A percentile compares a stretch with the other conserved stretches of the same genome.
phyloP scores from a whole-genome alignment of 2,113 vertebrate species.

The Phylloscopus trochilus region DNA sequence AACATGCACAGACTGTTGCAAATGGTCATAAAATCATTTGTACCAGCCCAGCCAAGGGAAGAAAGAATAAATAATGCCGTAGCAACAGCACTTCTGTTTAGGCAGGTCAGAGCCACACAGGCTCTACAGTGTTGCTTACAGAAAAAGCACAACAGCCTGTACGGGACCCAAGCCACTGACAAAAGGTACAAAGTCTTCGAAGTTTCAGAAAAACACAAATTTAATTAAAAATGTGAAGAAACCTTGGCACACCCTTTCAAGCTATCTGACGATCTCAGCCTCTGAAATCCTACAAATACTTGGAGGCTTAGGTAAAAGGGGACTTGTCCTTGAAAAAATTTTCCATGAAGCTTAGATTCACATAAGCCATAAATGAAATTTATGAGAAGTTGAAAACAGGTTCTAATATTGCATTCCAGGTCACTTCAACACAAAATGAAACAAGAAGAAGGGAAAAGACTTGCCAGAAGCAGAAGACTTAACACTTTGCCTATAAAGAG shows the following conservation, averaged over 20 bases:
- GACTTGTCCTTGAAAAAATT: neutral
- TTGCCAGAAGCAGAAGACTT: neutral
- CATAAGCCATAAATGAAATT: neutral
- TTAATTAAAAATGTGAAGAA: conserved; percentile 9
- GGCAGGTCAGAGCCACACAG: neutral
- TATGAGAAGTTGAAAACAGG: neutral
- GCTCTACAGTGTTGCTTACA: neutral
- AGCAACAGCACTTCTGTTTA: conserved; percentile 26
- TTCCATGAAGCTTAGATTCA: neutral
- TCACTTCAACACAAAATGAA: conserved; percentile 3
- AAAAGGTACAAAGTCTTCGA: neutral
- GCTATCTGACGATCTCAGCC: neutral
- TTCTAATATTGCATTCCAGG: neutral
- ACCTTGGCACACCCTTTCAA: neutral
- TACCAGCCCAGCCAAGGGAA: neutral
- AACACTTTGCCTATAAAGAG: neutral
- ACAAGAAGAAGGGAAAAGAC: neutral
- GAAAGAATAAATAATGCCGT: neutral
- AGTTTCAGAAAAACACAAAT: neutral
- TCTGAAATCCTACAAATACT: conserved; percentile 12
- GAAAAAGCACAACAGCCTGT: neutral
- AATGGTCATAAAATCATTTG: conserved; percentile 24
- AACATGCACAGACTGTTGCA: neutral
- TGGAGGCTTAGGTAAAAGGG: neutral
- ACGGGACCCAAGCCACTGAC: neutral